Percentiles rank a stretch among this genome's conserved stretches.
Evolutionary conservation across 2,113 vertebrate species (phyloP).

Genomic region (Phalacrocorax pelagicus): DNA sequence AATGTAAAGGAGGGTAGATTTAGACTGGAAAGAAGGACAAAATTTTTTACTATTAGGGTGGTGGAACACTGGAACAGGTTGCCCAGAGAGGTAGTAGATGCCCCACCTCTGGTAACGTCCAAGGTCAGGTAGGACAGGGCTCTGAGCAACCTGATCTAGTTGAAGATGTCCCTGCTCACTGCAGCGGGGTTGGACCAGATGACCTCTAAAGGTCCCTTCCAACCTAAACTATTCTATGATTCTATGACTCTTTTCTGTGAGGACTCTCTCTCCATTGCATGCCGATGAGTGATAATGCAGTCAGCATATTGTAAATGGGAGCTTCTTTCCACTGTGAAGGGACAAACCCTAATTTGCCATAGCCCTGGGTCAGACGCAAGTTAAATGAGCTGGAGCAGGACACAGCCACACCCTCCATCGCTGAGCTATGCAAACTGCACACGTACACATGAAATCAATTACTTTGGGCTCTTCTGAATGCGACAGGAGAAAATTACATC

Average conservation of each 20-base stretch:
- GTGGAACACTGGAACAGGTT: too few relatives aligned
- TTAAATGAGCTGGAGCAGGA: conserved; percentile 27
- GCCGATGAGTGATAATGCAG: neutral
- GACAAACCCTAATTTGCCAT: conserved; percentile 31
- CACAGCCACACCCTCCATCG: neutral
- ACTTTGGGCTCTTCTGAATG: conserved; percentile 14
- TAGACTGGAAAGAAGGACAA: too few relatives aligned
- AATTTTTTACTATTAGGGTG: too few relatives aligned
- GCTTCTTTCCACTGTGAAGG: conserved; percentile 11
- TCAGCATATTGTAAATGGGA: conserved; percentile 1
- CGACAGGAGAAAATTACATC: conserved; percentile 47
- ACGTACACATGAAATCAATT: neutral
- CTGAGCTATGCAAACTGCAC: neutral
- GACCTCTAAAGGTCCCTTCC: too few relatives aligned
- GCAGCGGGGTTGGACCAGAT: too few relatives aligned
- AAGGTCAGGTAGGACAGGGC: too few relatives aligned
- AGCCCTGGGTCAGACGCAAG: neutral
- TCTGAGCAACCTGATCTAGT: too few relatives aligned
- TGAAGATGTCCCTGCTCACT: too few relatives aligned
- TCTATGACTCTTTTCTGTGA: neutral
- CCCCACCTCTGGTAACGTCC: too few relatives aligned
- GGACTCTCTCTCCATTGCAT: neutral
- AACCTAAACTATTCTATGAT: too few relatives aligned
- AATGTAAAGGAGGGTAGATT: too few relatives aligned
- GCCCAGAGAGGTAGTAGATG: too few relatives aligned